These are phyloP conservation scores for Helarctos malayanus DNA, from an alignment of 2,797 vertebrate species.

Conservation along the genomic window DNA sequence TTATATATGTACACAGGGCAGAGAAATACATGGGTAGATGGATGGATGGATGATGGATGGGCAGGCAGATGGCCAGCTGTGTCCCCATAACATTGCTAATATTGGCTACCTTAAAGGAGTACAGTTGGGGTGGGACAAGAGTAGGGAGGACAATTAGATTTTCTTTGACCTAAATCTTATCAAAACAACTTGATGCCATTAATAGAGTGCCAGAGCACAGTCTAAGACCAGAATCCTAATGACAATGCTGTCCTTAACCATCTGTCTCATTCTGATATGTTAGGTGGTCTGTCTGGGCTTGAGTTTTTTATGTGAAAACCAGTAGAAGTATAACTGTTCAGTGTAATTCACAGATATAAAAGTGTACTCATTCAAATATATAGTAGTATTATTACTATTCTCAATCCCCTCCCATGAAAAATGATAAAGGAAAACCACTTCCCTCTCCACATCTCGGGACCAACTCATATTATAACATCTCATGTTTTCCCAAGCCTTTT, in stretches of 20 bases:
- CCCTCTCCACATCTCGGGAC: neutral
- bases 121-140: neutral
- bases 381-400: neutral
- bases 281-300: neutral
- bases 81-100: neutral
- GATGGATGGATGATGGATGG: too few relatives aligned
- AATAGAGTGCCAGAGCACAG: neutral
- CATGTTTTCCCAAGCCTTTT: neutral
- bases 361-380: neutral
- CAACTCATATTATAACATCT: neutral
- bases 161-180: neutral
- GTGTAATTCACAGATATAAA: conserved; percentile 7
- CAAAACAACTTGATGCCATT: neutral
- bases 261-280: neutral
- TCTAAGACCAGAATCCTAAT: neutral
- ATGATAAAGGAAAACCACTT: neutral
- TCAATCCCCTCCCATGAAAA: neutral
- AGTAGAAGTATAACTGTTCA: neutral
- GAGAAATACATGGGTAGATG: neutral
- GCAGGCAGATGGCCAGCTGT: neutral
- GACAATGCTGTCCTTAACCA: neutral
- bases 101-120: neutral
- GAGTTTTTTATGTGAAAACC: neutral
- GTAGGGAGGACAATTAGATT: neutral
- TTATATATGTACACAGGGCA: neutral